Evolutionary conservation across 1,140 invertebrate species (phyloP), one percentile per base, ranked within the genome.

Genomic region (Anastatus disparis): DNA sequence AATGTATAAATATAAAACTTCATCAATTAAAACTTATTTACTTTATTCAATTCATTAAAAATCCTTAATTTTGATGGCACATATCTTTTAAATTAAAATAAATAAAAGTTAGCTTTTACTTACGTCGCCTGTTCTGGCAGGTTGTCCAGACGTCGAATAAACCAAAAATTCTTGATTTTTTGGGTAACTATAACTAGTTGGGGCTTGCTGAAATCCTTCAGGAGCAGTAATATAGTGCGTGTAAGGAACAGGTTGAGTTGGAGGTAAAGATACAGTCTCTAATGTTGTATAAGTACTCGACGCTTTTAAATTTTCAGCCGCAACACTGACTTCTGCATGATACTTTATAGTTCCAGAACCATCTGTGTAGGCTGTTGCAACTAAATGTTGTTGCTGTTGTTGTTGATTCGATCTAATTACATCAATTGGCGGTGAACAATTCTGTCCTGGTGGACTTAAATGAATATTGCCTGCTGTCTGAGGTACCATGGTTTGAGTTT

Each of bases 211-310:
- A 62, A 82, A 84, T 1, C 76, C 75, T 15, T 86, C 84, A 13
- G 76, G 42, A 0, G 77, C 67, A 8, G 78, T 70, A 24, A 80
- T 80, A 42, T 81, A 84, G 58, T 84, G 84, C 0, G 79, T 73
- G 53, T 84, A 86, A n/a, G 82, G 81, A 1, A 81, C 79, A 7
- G 80, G 61, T 53, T 81, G 84, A 6, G 78, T 44, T 8, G 78
- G 75, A 0, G 81, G 72, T 22, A 84, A 70, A 0, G 82, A 76
- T 0, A 85, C 85, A 0, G 84, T 83, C 56, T 84, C 85, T 3
- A 86, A 69, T 0, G 82, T 86, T 3, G 85, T 83, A 46, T 86
- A 84, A 2, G 85, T 86, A 46, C 79, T 85, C 7, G 62, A 61
- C 0, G 77, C 76, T 56, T 86, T 86, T 22, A 86, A 78, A 20